phyloP scores from a whole-genome alignment of 2,888 invertebrate species.

The Drosophila greeni region DNA sequence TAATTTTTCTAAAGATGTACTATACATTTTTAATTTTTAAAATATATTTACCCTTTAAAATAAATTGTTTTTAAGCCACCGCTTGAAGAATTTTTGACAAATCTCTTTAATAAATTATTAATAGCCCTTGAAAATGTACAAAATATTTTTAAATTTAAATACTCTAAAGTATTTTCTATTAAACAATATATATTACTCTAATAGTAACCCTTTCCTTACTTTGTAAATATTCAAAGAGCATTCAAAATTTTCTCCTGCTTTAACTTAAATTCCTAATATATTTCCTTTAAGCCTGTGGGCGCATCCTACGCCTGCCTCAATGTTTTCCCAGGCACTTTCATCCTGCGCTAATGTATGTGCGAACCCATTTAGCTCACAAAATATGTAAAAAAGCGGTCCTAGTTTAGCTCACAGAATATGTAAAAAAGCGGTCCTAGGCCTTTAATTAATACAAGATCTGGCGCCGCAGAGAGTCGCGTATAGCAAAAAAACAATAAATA shows the following conservation, averaged over 20 bases:
- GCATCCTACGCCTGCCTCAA: slow-evolving; percentile 8
- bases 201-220: background rate
- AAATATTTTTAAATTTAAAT: too few species aligned
- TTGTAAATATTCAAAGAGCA: background rate
- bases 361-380: slow-evolving; percentile 30
- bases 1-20: too few species aligned
- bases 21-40: too few species aligned
- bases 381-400: slow-evolving; percentile 43
- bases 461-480: slow-evolving; percentile 31
- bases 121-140: too few species aligned
- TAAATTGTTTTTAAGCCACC: too few species aligned
- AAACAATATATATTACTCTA: too few species aligned
- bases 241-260: background rate
- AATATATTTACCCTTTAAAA: too few species aligned
- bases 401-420: slow-evolving; percentile 23
- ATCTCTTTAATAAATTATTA: too few species aligned
- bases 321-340: slow-evolving; percentile 29
- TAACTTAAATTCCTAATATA: background rate
- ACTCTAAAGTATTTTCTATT: too few species aligned
- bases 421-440: slow-evolving; percentile 1
- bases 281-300: slow-evolving; percentile 14
- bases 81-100: too few species aligned
- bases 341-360: slow-evolving; percentile 46
- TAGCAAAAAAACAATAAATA: slow-evolving; percentile 37
- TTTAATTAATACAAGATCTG: slow-evolving; percentile 47